phyloP scores from a whole-genome alignment of 2,888 invertebrate species.

The Apodemia zela region DNA sequence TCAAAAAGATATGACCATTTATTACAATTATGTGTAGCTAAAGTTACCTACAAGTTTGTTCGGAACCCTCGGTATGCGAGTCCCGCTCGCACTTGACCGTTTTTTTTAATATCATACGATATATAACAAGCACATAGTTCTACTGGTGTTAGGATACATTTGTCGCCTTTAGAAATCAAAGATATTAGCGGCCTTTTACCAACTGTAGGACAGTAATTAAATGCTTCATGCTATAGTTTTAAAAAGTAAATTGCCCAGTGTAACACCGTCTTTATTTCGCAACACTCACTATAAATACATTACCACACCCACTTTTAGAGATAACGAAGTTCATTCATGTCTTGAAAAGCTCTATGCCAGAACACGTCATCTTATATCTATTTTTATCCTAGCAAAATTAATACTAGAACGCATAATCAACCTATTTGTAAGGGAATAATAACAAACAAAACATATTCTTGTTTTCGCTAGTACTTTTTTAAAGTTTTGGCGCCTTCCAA shows the following conservation, averaged over 20 bases:
- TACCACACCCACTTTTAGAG: constrained; percentile 16
- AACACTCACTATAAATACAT: not conserved
- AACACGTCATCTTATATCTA: constrained; percentile 13
- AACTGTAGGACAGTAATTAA: no score
- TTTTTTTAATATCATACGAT: no score
- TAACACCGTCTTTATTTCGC: not conserved
- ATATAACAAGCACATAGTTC: not conserved
- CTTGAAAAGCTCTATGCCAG: constrained; percentile 17
- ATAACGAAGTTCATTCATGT: constrained; percentile 26
- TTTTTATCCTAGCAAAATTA: constrained; percentile 9
- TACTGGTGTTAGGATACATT: no score
- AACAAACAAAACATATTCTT: not conserved
- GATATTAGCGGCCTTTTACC: no score
- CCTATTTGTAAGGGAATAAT: not conserved
- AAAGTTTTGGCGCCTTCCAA: not conserved
- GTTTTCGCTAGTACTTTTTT: not conserved
- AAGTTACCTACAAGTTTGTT: no score
- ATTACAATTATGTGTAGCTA: no score
- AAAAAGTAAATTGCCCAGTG: not conserved
- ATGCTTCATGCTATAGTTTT: no score
- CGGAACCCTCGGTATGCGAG: no score
- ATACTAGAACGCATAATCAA: not conserved
- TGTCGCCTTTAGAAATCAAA: no score
- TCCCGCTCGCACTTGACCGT: no score
- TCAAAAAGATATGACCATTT: no score